A percentile compares a stretch with the other conserved stretches of the same genome.
phyloP scores from a whole-genome alignment of 1,140 invertebrate species.

The Tetraneura akinire region DNA sequence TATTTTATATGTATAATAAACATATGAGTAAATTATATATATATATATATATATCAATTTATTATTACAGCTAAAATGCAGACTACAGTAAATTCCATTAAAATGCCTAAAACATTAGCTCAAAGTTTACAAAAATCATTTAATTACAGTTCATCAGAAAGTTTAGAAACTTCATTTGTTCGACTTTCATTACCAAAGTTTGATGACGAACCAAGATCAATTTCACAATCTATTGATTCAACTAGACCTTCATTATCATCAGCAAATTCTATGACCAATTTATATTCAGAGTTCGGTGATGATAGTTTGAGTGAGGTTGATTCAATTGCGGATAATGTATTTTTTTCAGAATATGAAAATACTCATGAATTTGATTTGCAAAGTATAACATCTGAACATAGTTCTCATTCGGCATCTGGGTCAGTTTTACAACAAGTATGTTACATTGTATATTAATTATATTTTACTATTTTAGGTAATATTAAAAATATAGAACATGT shows the following conservation, averaged over 20 bases:
- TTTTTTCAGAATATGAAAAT: slow-evolving; percentile 43
- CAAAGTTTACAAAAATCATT: slow-evolving; percentile 48
- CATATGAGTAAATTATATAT: too few relatives aligned
- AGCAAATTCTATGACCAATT: slow-evolving; percentile 47
- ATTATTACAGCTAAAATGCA: slow-evolving; percentile 51
- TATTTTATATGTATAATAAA: slow-evolving; percentile 47
- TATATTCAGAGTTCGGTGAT: slow-evolving; percentile 47
- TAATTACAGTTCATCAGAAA: slow-evolving; percentile 46
- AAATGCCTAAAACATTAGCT: slow-evolving; percentile 38
- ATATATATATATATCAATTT: too few relatives aligned
- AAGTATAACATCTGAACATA: slow-evolving; percentile 47
- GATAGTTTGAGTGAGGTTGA: slow-evolving; percentile 46
- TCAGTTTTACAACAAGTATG: slow-evolving; percentile 49
- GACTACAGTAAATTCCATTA: slow-evolving; percentile 4
- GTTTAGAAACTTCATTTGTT: slow-evolving; percentile 40
- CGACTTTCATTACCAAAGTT: slow-evolving; percentile 30
- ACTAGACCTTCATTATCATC: slow-evolving; percentile 35
- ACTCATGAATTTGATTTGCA: slow-evolving; percentile 44
- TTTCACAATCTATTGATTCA: slow-evolving; percentile 50
- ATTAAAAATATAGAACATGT: background rate
- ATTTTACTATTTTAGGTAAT: slow-evolving; percentile 11
- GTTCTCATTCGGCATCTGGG: slow-evolving; percentile 52
- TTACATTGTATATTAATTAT: background rate
- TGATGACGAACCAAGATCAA: slow-evolving; percentile 34
- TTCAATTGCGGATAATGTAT: slow-evolving; percentile 42